phyloP scores from a whole-genome alignment of 2,888 invertebrate genomes.

The Pasiphila rectangulata region DNA sequence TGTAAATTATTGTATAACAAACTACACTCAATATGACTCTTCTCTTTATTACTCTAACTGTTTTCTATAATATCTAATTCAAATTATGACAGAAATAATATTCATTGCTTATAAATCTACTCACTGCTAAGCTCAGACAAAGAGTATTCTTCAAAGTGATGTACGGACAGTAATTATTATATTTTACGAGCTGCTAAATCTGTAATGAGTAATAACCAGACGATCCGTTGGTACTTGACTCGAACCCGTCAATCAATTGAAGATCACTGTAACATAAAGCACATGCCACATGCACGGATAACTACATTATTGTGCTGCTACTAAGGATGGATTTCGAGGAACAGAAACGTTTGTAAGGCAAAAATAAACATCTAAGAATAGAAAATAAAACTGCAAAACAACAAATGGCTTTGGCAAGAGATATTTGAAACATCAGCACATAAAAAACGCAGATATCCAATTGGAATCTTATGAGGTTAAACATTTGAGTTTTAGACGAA shows the following conservation, averaged over 20 bases:
- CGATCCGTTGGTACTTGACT: slow-evolving; percentile 43
- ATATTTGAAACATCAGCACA: too few species aligned
- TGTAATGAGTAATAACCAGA: slow-evolving; percentile 25
- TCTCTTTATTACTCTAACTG: neutral
- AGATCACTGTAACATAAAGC: slow-evolving; percentile 69
- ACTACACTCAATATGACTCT: too few species aligned
- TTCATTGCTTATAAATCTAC: slow-evolving; percentile 2
- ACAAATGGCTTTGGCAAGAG: neutral
- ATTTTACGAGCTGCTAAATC: slow-evolving; percentile 44
- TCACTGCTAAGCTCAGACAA: slow-evolving; percentile 10
- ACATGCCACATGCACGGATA: slow-evolving; percentile 69
- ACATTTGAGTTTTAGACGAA: too few species aligned
- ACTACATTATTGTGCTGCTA: slow-evolving; percentile 59
- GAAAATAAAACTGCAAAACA: neutral
- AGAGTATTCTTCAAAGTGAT: slow-evolving; percentile 5
- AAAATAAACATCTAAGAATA: neutral
- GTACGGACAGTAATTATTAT: slow-evolving; percentile 32
- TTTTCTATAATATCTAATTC: neutral
- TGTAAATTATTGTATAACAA: too few species aligned
- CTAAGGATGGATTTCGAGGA: slow-evolving; percentile 1
- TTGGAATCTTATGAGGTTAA: too few species aligned
- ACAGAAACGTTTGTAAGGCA: neutral
- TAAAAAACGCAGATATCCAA: too few species aligned
- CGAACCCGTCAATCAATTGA: slow-evolving; percentile 72
- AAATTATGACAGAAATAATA: slow-evolving; percentile 1